Percentiles rank a stretch among this genome's conserved stretches.
These are phyloP conservation scores for Pagetopsis macropterus DNA, from an alignment of 2,797 vertebrate genomes.

Conservation along the genomic window DNA sequence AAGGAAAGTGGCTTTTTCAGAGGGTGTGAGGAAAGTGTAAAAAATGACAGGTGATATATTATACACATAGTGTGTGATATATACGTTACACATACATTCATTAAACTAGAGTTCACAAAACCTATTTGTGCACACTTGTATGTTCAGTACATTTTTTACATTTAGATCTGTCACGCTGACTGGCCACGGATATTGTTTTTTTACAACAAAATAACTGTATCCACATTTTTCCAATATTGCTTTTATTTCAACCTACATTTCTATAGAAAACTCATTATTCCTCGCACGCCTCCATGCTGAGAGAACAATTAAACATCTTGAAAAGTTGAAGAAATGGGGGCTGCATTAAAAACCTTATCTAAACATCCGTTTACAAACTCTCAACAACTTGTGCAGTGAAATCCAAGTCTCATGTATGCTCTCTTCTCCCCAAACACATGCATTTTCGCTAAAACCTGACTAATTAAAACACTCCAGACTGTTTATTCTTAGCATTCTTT, in stretches of 20 bases:
- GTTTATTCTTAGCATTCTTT: slow-evolving; percentile 33
- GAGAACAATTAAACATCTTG: no score
- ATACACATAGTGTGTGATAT: not conserved
- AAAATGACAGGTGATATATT: slow-evolving; percentile 38
- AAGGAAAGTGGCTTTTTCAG: slow-evolving; percentile 67
- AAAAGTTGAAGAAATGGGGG: no score
- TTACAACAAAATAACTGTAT: not conserved
- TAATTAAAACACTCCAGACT: no score
- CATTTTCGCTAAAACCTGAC: no score
- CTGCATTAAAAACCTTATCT: no score
- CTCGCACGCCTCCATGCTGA: no score
- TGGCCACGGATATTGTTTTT: slow-evolving; percentile 9
- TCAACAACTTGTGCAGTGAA: no score
- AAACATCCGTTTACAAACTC: no score
- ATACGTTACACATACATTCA: slow-evolving; percentile 9
- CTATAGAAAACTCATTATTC: no score
- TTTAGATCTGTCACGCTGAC: slow-evolving; percentile 20
- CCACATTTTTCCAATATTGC: not conserved
- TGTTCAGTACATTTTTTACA: slow-evolving; percentile 36
- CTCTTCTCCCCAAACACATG: no score
- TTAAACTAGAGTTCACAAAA: not conserved
- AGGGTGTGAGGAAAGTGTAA: slow-evolving; percentile 44
- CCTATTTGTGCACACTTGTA: not conserved
- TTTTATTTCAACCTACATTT: no score
- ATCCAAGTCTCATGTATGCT: no score